phyloP scores from a whole-genome alignment of 2,888 invertebrate species.

The Auanema freiburgensis region DNA sequence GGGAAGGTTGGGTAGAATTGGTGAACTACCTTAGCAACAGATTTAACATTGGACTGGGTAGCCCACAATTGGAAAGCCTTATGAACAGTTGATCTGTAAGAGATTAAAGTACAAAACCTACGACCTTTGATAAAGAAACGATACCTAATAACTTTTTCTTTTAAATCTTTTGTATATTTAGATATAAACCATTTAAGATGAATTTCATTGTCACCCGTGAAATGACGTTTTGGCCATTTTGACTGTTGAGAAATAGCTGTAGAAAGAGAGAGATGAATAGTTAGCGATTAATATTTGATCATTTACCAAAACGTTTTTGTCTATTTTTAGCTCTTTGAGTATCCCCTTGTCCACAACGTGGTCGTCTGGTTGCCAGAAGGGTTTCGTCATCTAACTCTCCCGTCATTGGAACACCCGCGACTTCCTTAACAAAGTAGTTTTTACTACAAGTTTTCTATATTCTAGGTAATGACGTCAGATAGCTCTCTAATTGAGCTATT shows the following conservation, averaged over 20 bases:
- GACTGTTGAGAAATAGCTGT: slow-evolving; percentile 23
- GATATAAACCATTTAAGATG: slow-evolving; percentile 58
- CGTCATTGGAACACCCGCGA: slow-evolving; percentile 53
- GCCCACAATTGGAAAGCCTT: slow-evolving; percentile 76
- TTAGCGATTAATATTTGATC: slow-evolving; percentile 2
- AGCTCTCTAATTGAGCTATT: neutral
- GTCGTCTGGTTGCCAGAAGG: slow-evolving; percentile 40
- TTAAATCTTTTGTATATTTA: slow-evolving; percentile 60
- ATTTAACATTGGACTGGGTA: slow-evolving; percentile 46
- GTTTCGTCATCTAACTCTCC: slow-evolving; percentile 55
- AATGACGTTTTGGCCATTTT: slow-evolving; percentile 37
- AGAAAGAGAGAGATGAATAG: neutral
- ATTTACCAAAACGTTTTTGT: slow-evolving; percentile 38
- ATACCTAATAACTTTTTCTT: slow-evolving; percentile 49
- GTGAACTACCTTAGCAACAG: slow-evolving; percentile 19
- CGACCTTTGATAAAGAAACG: slow-evolving; percentile 6
- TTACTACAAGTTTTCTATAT: too few species aligned
- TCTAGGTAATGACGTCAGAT: too few species aligned
- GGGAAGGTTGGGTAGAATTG: neutral
- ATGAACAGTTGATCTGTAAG: slow-evolving; percentile 57
- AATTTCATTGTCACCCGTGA: slow-evolving; percentile 37
- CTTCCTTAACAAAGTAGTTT: slow-evolving; percentile 38
- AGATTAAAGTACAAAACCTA: neutral
- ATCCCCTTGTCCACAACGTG: slow-evolving; percentile 58
- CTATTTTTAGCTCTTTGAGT: slow-evolving; percentile 18